phyloP scores from a whole-genome alignment of 2,888 invertebrate genomes.

The Enchytraeus crypticus region DNA sequence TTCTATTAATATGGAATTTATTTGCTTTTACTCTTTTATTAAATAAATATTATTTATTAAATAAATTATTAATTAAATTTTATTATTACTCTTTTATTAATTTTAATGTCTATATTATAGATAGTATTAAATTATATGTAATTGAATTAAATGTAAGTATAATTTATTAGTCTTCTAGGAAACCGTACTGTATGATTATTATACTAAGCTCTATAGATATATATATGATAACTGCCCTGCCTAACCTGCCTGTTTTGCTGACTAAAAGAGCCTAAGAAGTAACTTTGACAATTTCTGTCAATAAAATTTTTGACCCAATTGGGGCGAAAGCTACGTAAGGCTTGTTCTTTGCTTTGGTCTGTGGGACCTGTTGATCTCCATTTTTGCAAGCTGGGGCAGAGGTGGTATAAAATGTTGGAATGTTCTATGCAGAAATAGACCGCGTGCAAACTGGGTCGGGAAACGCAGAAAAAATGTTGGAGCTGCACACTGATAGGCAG shows the following conservation, averaged over 20 bases:
- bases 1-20: not conserved
- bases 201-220: not conserved
- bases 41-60: not conserved
- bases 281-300: too few species aligned
- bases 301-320: too few species aligned
- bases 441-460: constrained; percentile 22
- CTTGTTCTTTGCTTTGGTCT: too few species aligned
- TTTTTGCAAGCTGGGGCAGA: too few species aligned
- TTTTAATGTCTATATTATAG: not conserved
- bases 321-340: too few species aligned
- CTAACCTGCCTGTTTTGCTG: too few species aligned
- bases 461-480: constrained; percentile 21
- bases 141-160: not conserved
- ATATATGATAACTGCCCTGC: not conserved
- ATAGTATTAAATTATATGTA: not conserved
- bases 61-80: not conserved
- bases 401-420: too few species aligned
- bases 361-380: too few species aligned
- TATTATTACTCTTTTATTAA: not conserved
- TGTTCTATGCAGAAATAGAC: constrained; percentile 28
- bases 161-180: not conserved
- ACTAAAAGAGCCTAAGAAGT: too few species aligned
- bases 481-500: constrained; percentile 25
- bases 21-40: not conserved
- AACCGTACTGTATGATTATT: not conserved